These are phyloP conservation scores for Beris morrisii DNA, from an alignment of 2,888 invertebrate species.

Conservation along the genomic window DNA sequence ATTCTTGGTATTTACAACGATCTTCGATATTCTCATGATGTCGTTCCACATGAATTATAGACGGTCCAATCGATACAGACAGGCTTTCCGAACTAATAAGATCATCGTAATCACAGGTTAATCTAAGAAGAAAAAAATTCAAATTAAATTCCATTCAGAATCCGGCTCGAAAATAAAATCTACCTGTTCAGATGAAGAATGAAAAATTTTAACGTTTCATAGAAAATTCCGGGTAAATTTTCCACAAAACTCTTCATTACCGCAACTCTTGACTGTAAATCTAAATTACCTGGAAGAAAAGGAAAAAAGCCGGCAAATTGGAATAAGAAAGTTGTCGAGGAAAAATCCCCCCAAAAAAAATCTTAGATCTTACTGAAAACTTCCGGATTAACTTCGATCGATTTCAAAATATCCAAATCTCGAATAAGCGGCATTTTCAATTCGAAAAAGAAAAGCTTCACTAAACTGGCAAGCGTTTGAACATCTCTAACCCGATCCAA, in stretches of 20 bases:
- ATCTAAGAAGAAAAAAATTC: not conserved
- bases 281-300: constrained; percentile 5
- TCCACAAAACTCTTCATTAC: constrained; percentile 13
- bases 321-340: not conserved
- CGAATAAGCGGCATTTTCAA: constrained; percentile 17
- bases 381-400: constrained; percentile 17
- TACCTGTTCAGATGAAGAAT: constrained; percentile 15
- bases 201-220: constrained; percentile 11
- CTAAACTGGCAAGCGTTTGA: constrained; percentile 19
- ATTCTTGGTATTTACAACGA: constrained; percentile 9
- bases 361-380: constrained; percentile 4
- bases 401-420: constrained; percentile 22
- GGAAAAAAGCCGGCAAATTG: not conserved
- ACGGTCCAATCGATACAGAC: constrained; percentile 20
- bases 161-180: not conserved
- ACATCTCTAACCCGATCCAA: constrained; percentile 11
- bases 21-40: constrained; percentile 24
- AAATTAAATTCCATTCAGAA: not conserved
- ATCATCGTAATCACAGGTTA: constrained; percentile 9
- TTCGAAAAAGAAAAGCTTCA: constrained; percentile 30
- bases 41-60: constrained; percentile 15
- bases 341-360: not conserved
- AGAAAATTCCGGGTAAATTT: constrained; percentile 8
- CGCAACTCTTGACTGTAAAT: constrained; percentile 4
- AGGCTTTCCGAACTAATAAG: constrained; percentile 7